Base-by-base conservation (phyloP, 1,140 invertebrate genomes). In the Penaeus vannamei region DNA sequence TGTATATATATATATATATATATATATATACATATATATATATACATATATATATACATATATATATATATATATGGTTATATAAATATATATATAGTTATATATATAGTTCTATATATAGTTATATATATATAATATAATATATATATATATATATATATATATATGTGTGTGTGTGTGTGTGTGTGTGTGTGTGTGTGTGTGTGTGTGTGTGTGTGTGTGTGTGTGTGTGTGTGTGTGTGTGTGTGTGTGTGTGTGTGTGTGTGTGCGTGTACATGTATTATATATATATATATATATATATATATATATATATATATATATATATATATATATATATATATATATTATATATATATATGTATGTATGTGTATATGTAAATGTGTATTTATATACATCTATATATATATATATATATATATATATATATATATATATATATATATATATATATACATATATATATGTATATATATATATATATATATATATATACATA, bases 1-100 rank as follows among this genome's bases (percentile, higher is more conserved):
- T 64, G 36, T 64, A 64, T 32, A 64, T 36, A 84, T 36, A 64
- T 64, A 83, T 64, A 64, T 64, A 66, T 64, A 83, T 64, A 42
- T 84, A 84, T 36, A 84, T 84, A 36, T 64, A 84, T 64, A 83
- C 42, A 83, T 64, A 83, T 64, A 83, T 64, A 83, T 64, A 83
- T 64, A 83, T 64, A 76, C 32, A 76, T 76, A 76, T 76, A 76
- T 76, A 76, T 76, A 76, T 76, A 76, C 32, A 76, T 76, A 76
- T 76, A 76, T 76, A 76, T 76, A 76, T 76, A 26, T 76, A 26
- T 76, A 19, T 23, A 26, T 76, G 22, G 32, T 20, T 60, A 59
- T 82, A 59, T 60, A 59, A n/a, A 19, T 82, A 60, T 19, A 20
- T n/a, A 29, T 60, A 29, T 36, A 29, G 66, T 26, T 1, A 60